Percentiles rank a stretch among this genome's conserved stretches.
Conservation (phyloP, 2,888 invertebrate genomes). For the Tenthredo notha region DNA sequence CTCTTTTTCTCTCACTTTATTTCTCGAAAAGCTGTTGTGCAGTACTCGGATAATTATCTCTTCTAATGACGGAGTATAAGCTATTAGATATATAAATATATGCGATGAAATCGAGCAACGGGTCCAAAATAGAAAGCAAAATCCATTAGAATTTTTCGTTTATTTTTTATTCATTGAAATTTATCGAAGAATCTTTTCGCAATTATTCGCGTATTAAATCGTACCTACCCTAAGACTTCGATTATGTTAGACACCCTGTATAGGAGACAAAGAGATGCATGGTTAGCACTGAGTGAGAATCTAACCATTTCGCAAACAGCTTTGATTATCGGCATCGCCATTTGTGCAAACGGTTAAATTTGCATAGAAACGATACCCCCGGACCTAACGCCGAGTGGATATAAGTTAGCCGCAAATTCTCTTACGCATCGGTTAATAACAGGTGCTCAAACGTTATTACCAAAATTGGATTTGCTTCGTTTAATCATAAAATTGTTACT, state of each 20-base stretch:
- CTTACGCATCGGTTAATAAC: background rate
- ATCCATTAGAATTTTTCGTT: background rate
- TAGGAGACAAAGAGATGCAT: background rate
- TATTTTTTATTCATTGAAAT: background rate
- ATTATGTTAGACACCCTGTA: background rate
- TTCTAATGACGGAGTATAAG: background rate
- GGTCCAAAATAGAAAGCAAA: background rate
- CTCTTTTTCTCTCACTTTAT: background rate
- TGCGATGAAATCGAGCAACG: background rate
- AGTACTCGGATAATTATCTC: background rate
- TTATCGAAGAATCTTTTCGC: background rate
- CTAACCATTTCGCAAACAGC: background rate
- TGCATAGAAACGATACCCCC: background rate
- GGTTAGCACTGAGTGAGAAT: background rate
- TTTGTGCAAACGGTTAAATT: constrained; percentile 16
- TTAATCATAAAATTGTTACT: background rate
- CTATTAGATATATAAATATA: no score
- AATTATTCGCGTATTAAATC: background rate
- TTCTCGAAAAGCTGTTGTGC: background rate
- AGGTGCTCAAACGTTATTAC: constrained; percentile 4
- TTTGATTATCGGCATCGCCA: constrained; percentile 13
- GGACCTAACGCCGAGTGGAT: background rate
- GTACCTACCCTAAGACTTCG: background rate
- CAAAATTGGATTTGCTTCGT: background rate
- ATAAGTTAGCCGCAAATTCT: background rate